These are phyloP conservation scores for Drosophila cognata DNA, from an alignment of 2,888 invertebrate species.

Conservation along the genomic window DNA sequence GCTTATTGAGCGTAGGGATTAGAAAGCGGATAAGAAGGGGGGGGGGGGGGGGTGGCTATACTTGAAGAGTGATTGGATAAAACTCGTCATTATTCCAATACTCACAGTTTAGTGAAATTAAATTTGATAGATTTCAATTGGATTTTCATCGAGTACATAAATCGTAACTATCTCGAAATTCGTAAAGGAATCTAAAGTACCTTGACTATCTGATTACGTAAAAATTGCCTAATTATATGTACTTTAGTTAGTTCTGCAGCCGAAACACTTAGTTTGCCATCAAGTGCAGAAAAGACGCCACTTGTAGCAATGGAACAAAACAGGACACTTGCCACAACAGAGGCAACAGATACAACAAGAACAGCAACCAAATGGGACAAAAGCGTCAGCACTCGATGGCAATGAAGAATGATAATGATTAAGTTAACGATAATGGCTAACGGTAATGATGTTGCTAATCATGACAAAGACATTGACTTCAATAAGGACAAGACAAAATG, in stretches of 20 bases:
- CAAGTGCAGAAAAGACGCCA: constrained; percentile 13
- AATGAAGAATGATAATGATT: constrained; percentile 29
- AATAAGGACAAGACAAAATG: neutral
- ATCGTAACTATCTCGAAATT: neutral
- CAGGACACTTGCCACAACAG: constrained; percentile 27
- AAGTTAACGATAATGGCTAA: constrained; percentile 21
- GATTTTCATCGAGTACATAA: neutral
- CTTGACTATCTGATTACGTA: neutral
- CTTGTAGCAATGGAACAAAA: constrained; percentile 31
- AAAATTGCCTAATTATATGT: neutral
- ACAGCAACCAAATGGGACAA: constrained; percentile 13
- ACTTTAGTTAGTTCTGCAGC: neutral
- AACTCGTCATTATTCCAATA: neutral
- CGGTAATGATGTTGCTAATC: constrained; percentile 20
- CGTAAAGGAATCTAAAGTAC: neutral
- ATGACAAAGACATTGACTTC: constrained; percentile 32
- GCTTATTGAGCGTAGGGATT: constrained; percentile 15
- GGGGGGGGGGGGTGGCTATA: neutral
- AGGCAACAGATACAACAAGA: constrained; percentile 4
- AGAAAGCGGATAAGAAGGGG: neutral
- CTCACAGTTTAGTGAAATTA: neutral
- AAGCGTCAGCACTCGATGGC: constrained; percentile 36
- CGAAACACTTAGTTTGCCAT: neutral
- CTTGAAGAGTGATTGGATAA: neutral
- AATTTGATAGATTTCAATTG: neutral